Percentiles rank a stretch among this genome's conserved stretches.
Conservation (phyloP, 1,140 invertebrate species). For the Macrobrachium rosenbergii region DNA sequence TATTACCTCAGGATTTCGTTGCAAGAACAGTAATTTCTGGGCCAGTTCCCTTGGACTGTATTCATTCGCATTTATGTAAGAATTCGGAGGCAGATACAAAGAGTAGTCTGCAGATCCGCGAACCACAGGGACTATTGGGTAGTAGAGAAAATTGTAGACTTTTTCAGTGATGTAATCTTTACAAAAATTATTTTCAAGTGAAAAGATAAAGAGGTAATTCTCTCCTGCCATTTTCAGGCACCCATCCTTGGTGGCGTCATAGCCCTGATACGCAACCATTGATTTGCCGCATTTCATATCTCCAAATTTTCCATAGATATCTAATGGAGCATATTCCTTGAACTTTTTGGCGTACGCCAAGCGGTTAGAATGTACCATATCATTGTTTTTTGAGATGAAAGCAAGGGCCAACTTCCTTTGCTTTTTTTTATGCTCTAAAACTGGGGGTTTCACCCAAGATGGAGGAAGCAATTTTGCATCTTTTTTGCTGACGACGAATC, state of each 20-base stretch:
- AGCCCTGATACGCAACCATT: not conserved
- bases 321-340: constrained; percentile 86
- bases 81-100: constrained; percentile 38
- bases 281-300: constrained; percentile 77
- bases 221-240: constrained; percentile 65
- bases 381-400: constrained; percentile 97
- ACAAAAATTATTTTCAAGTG: constrained; percentile 72
- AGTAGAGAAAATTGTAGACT: constrained; percentile 67
- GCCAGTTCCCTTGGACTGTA: constrained; percentile 48
- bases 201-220: constrained; percentile 70
- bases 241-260: constrained; percentile 54
- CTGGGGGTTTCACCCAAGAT: constrained; percentile 25
- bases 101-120: constrained; percentile 44
- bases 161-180: constrained; percentile 73
- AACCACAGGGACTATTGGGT: constrained; percentile 62
- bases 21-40: constrained; percentile 67
- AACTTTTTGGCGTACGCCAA: constrained; percentile 89
- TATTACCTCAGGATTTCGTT: constrained; percentile 64
- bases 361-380: constrained; percentile 80
- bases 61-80: constrained; percentile 51
- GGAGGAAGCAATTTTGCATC: constrained; percentile 40
- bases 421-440: constrained; percentile 72
- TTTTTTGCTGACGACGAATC: constrained; percentile 43
- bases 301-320: constrained; percentile 94
- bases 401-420: constrained; percentile 92